Conservation (phyloP, 2,113 vertebrate genomes). For the Carassius gibelio region DNA sequence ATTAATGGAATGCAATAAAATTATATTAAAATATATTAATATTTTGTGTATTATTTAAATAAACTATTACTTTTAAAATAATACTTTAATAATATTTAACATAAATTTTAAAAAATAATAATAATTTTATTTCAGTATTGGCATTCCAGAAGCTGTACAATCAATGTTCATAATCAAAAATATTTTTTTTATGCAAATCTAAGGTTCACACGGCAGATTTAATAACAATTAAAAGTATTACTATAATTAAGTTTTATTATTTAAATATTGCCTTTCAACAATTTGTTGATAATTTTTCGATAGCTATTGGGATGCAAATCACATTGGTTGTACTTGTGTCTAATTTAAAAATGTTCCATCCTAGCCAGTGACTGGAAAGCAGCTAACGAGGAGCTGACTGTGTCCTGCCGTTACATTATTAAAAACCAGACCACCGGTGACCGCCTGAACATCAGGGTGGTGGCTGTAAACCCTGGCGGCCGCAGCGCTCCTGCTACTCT, state of each 20-base stretch:
- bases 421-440: constrained; percentile 82
- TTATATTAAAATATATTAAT: too few species aligned
- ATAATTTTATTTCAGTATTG: not conserved
- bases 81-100: too few species aligned
- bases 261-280: not conserved
- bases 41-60: too few species aligned
- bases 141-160: not conserved
- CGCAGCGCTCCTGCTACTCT: constrained; percentile 74
- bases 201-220: too few species aligned
- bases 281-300: not conserved
- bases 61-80: too few species aligned
- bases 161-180: not conserved
- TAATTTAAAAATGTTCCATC: not conserved
- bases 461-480: constrained; percentile 78
- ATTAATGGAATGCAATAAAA: too few species aligned
- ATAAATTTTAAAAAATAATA: too few species aligned
- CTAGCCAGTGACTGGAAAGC: constrained; percentile 87
- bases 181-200: not conserved
- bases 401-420: constrained; percentile 83
- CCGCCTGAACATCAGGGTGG: constrained; percentile 83
- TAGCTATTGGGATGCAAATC: not conserved
- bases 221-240: too few species aligned
- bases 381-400: constrained; percentile 79
- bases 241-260: not conserved
- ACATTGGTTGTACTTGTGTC: not conserved